Evolutionary conservation across 1,140 invertebrate species (phyloP).

Genomic region (Phymorhynchus buccinoides): DNA sequence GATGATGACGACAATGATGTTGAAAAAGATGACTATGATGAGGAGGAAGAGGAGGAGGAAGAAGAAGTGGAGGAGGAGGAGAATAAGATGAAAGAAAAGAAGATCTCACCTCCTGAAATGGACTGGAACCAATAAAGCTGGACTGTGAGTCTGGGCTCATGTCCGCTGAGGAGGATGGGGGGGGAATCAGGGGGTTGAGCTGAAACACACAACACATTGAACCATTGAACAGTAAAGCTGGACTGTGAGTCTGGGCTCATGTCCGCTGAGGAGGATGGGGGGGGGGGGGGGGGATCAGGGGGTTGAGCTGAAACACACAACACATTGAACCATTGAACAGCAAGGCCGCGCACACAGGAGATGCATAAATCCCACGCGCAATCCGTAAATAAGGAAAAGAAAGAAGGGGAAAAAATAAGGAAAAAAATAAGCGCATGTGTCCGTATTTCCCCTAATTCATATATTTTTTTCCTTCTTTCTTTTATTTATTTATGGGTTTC

Average conservation of each 20-base stretch:
- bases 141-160: slow-evolving; percentile 69
- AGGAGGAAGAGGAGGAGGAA: slow-evolving; percentile 52
- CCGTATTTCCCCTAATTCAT: too few species aligned
- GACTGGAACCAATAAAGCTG: slow-evolving; percentile 65
- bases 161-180: slow-evolving; percentile 57
- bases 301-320: slow-evolving; percentile 62
- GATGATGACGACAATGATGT: background rate
- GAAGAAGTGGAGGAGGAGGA: slow-evolving; percentile 51
- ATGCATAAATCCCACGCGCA: too few species aligned
- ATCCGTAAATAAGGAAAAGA: too few species aligned
- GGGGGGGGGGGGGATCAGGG: slow-evolving; percentile 62
- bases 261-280: slow-evolving; percentile 57
- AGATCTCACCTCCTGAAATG: slow-evolving; percentile 56
- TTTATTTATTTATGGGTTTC: too few species aligned
- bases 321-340: too few species aligned
- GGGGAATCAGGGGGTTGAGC: slow-evolving; percentile 66
- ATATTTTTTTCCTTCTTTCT: too few species aligned
- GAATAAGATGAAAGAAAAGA: background rate
- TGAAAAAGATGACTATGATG: background rate
- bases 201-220: slow-evolving; percentile 50
- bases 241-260: slow-evolving; percentile 69
- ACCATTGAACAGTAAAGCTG: slow-evolving; percentile 65
- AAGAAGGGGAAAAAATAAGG: too few species aligned
- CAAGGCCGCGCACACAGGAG: too few species aligned
- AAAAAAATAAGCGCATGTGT: too few species aligned